Conservation (phyloP, 2,797 vertebrate species). For the Pangasius djambal region DNA sequence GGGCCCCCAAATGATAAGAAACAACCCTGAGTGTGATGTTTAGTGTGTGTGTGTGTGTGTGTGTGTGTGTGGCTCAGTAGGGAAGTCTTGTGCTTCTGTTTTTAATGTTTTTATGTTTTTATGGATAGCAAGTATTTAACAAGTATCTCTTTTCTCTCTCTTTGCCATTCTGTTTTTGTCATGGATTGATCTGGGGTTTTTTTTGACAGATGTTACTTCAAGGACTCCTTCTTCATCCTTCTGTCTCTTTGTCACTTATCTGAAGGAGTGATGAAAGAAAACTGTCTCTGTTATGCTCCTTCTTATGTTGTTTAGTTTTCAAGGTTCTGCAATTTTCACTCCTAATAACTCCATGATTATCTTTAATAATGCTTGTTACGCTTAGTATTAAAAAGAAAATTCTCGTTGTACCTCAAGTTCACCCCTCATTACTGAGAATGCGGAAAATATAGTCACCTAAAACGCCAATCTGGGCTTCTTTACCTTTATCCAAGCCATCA, state of each 20-base stretch:
- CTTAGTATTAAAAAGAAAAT: background rate
- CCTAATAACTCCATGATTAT: background rate
- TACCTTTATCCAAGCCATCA: background rate
- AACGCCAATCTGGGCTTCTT: background rate
- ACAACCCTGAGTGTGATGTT: background rate
- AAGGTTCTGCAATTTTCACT: background rate
- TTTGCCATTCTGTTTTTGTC: slow-evolving; percentile 30
- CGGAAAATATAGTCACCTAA: background rate
- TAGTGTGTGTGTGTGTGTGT: background rate
- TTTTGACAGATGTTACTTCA: slow-evolving; percentile 2
- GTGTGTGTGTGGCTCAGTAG: background rate
- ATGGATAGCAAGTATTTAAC: background rate
- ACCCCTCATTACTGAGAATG: background rate
- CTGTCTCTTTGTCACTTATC: background rate
- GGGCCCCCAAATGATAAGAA: background rate
- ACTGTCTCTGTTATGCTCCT: background rate
- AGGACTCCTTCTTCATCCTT: background rate
- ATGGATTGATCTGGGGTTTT: slow-evolving; percentile 34
- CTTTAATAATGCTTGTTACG: background rate
- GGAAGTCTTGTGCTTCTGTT: background rate
- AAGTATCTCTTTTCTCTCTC: background rate
- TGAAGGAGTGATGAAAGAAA: background rate
- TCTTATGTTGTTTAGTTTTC: background rate
- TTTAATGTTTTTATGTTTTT: background rate
- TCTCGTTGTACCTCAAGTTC: background rate